These are phyloP conservation scores for Calvadosia cruxmelitensis DNA, from an alignment of 30 jellyfish, hydroid and myxozoan genomes.

Conservation along the genomic window DNA sequence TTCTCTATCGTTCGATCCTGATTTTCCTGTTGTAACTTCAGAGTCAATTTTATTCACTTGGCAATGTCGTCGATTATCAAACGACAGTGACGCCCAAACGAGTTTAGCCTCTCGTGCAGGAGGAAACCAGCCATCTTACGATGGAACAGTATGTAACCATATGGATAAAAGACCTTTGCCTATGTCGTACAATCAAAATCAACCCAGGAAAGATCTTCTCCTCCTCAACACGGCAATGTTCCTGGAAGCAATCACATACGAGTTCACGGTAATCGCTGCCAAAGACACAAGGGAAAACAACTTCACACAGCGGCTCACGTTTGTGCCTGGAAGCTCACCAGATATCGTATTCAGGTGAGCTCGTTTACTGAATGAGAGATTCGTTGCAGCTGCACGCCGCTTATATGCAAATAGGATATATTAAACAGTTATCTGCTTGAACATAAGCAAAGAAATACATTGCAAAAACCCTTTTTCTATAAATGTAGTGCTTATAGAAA, in stretches of 20 bases:
- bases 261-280: constrained; percentile 9
- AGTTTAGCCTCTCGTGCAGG: neutral
- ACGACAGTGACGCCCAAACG: neutral
- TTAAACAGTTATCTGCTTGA: too few relatives aligned
- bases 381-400: too few relatives aligned
- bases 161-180: neutral
- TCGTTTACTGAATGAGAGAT: too few relatives aligned
- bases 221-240: constrained; percentile 7
- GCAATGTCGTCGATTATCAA: constrained; percentile 20
- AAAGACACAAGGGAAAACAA: constrained; percentile 6
- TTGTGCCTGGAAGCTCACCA: constrained; percentile 36
- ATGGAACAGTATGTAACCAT: neutral
- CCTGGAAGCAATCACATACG: constrained; percentile 4
- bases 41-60: constrained; percentile 20
- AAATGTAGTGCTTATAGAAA: too few relatives aligned
- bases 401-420: too few relatives aligned
- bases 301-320: constrained; percentile 14
- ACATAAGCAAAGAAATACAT: too few relatives aligned
- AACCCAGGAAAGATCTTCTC: neutral
- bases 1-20: constrained; percentile 59
- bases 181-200: neutral
- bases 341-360: constrained; percentile 41
- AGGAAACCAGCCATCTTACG: neutral
- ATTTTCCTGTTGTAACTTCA: neutral
- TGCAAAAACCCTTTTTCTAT: too few relatives aligned